Base-by-base conservation (phyloP, 2,888 invertebrate genomes). In the Aporophyla lueneburgensis region DNA sequence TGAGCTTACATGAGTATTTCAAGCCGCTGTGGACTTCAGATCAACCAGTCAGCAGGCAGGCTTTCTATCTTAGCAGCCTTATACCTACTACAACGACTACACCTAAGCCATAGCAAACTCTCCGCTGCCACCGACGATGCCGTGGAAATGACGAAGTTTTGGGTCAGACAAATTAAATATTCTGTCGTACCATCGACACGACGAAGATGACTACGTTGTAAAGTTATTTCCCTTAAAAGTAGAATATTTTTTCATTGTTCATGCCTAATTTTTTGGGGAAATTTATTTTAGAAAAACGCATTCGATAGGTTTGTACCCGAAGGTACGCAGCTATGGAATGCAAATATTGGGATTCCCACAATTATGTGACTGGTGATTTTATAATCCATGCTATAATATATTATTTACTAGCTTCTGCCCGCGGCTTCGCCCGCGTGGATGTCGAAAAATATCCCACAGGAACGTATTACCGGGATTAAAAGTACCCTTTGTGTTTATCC, bases 1-100 rank as follows among this genome's bases (percentile, higher is more conserved):
- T 16, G 43, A 0, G 0, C 0, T 72, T 72, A 16, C 5, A 46
- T 0, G 5, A 12, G 0, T 19, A 54, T n/a, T 71, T 51, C 71
- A 46, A n/a, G 27, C 12, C 43, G 9, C 12, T 46, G 16, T 71
- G 71, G 70, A 0, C 0, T 0, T 0, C 0, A 24, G 0, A 0
- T 0, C 14, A 43, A 1, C 27, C 43, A 27, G 3, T 16, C 53
- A 12, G 12, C 16, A 71, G 71, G 53, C 0, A 4, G 65, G 2
- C 0, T 7, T 65, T 16, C 16, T 67, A 33, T 53, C 51, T 67
- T 33, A 33, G n/a, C n/a, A 53, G 51, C n/a, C 9, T 62, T 9
- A 9, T 14, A 5, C 40, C n/a, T n/a, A 2, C 19, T 19, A 10
- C 40, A 19, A 61, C 12, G 10, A 3, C 61, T 10, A 33, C 59